Evolutionary conservation across 2,888 invertebrate genomes (phyloP), one percentile per base, ranked within the genome.

Genomic region (Morinoia aosen): DNA sequence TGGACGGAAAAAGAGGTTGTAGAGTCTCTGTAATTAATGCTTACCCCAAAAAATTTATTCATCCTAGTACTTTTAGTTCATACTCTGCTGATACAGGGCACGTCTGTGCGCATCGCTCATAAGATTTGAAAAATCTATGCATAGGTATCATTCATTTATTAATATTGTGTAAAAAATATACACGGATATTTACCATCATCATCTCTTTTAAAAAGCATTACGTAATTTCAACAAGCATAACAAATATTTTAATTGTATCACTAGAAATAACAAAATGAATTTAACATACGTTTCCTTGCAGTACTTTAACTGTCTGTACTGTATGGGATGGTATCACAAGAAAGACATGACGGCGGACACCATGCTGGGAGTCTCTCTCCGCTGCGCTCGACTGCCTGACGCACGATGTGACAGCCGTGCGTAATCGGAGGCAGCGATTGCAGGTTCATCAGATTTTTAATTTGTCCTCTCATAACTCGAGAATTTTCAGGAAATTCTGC

Each of bases 381-480:
- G 76, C 10, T 48, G 39, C 39, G 90, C 90, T 56, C 48, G 91
- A 1, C 91, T 14, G 25, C 48, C 56, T 4, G 91, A 91, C 91
- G 19, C n/a, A 57, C 39, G 19, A 57, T 33, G 58, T 57, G 93
- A 93, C 93, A 93, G 57, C 57, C 93, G 57, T 93, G 93, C 93
- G 10, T 58, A 93, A 93, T 93, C 93, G 93, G 11, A 48, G 33
- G 57, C 93, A 25, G 57, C 1, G 58, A 39, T 48, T 93, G 25
- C 93, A 93, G 93, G 93, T 33, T 93, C 93, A 57, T 93, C 58
- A 93, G 58, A 33, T 57, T 57, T 19, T 57, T 93, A 93, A 93
- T 93, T 93, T 93, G 93, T 93, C 93, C 19, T 57, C n/a, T 93
- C 40, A 93, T 40, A 93, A 57, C 11, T 93, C 93, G n/a, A 57